These are phyloP conservation scores for Enteromius afrohamiltoni DNA, from an alignment of 2,797 vertebrate genomes.

Conservation along the genomic window DNA sequence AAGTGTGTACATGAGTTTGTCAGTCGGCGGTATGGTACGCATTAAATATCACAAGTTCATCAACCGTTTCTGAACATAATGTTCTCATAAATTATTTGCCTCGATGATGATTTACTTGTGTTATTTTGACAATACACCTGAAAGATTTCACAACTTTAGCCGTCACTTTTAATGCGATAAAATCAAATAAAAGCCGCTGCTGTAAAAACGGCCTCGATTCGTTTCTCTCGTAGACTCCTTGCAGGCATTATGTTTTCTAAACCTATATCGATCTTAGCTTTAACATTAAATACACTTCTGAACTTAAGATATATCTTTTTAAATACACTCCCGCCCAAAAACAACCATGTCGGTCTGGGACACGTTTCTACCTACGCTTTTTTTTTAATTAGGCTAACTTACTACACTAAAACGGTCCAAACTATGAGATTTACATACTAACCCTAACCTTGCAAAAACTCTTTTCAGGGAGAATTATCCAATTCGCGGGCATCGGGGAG, in stretches of 20 bases:
- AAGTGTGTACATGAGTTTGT: not conserved
- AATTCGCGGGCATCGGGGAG: no score
- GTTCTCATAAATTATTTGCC: not conserved
- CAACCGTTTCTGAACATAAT: not conserved
- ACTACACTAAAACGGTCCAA: not conserved
- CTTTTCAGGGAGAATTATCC: no score
- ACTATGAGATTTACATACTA: not conserved
- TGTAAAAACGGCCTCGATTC: not conserved
- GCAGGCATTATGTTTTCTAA: not conserved
- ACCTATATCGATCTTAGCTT: not conserved
- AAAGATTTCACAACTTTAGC: not conserved
- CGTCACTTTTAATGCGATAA: no score
- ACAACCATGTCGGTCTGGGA: not conserved
- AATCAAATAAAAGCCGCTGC: not conserved
- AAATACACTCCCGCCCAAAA: not conserved
- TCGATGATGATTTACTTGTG: not conserved
- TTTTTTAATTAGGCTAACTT: not conserved
- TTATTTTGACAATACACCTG: not conserved
- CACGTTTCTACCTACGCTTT: no score
- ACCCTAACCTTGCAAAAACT: no score
- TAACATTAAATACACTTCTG: not conserved
- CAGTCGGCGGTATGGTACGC: not conserved
- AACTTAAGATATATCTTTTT: not conserved
- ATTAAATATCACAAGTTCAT: not conserved
- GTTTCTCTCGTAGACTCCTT: not conserved